Percentiles rank a stretch among this genome's conserved stretches.
phyloP scores from a whole-genome alignment of 2,888 invertebrate species.

The Acronicta psi region DNA sequence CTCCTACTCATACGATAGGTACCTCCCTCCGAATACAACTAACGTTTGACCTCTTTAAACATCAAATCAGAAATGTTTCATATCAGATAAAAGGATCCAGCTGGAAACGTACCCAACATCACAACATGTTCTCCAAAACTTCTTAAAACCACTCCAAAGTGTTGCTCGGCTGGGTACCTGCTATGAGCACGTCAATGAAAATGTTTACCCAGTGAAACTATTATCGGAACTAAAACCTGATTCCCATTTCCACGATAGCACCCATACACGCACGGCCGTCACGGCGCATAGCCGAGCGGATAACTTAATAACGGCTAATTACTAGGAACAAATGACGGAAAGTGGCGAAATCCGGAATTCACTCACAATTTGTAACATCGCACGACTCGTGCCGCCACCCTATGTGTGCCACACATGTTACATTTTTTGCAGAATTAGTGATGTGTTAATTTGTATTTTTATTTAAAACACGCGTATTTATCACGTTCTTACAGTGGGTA shows the following conservation, averaged over 20 bases:
- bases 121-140: not conserved
- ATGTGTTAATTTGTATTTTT: constrained; percentile 7
- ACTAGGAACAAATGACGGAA: constrained; percentile 73
- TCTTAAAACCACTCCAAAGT: not conserved
- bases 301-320: constrained; percentile 69
- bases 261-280: constrained; percentile 55
- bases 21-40: no score
- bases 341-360: constrained; percentile 67
- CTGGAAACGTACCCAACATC: no score
- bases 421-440: constrained; percentile 14
- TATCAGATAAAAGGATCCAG: no score
- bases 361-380: constrained; percentile 13
- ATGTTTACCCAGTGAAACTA: constrained; percentile 51
- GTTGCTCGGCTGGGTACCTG: not conserved
- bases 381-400: constrained; percentile 23
- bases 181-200: not conserved
- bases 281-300: constrained; percentile 56
- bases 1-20: no score
- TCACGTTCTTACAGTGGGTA: constrained; percentile 4
- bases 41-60: no score
- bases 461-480: constrained; percentile 10
- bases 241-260: constrained; percentile 59
- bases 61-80: no score
- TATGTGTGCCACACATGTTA: constrained; percentile 15
- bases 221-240: constrained; percentile 64